Conservation (phyloP, 64 coral and sea anemone species). For the Astreopora myriophthalma region DNA sequence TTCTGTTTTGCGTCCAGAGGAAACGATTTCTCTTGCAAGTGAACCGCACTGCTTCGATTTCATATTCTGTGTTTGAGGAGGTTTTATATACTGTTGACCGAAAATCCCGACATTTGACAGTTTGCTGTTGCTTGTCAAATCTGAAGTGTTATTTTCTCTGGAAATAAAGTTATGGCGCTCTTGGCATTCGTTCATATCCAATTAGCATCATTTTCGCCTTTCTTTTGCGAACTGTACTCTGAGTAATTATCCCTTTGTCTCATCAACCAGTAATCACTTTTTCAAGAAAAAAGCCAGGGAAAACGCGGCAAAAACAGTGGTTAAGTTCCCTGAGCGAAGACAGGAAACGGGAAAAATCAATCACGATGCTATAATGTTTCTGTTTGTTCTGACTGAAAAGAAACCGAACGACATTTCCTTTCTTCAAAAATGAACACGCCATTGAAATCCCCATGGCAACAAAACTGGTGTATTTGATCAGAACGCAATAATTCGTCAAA, state of each 20-base stretch:
- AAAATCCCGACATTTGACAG: neutral
- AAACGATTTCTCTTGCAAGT: neutral
- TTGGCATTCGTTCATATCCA: neutral
- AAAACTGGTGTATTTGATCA: neutral
- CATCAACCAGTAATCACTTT: neutral
- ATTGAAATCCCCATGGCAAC: constrained; percentile 21
- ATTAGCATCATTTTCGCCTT: neutral
- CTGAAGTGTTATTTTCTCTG: neutral
- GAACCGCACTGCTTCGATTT: neutral
- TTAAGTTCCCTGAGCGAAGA: neutral
- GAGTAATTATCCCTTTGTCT: neutral
- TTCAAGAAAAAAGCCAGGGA: neutral
- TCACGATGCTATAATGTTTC: constrained; percentile 41
- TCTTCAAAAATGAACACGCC: constrained; percentile 1
- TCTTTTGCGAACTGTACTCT: neutral
- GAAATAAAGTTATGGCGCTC: neutral
- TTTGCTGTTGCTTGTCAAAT: constrained; percentile 22
- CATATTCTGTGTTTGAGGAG: constrained; percentile 30
- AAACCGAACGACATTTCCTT: constrained; percentile 23
- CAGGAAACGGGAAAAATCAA: constrained; percentile 3
- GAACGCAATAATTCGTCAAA: neutral
- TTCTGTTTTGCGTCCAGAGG: neutral
- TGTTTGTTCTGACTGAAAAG: constrained; percentile 34
- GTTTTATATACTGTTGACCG: neutral
- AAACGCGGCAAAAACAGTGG: neutral